A percentile compares a stretch with the other conserved stretches of the same genome.
Conservation (phyloP, 2,888 invertebrate species). For the Pyrrhopygopsis socrates region DNA sequence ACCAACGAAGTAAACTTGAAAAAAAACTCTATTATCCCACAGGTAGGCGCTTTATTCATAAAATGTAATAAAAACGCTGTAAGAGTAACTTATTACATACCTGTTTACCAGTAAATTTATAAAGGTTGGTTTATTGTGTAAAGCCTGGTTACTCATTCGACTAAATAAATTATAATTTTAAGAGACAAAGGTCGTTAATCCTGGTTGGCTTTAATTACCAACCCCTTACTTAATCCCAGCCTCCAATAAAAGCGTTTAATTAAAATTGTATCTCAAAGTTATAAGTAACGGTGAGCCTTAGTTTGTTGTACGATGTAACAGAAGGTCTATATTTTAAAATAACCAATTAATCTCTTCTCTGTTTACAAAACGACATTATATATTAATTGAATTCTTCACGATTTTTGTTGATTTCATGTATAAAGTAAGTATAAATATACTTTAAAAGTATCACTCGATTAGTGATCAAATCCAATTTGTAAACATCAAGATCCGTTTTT, state of each 20-base stretch:
- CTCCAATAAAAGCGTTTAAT: constrained; percentile 92
- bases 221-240: constrained; percentile 90
- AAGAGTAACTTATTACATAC: neutral
- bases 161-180: constrained; percentile 93
- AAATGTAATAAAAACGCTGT: too few relatives aligned
- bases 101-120: constrained; percentile 22
- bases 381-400: neutral
- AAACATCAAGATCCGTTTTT: too few relatives aligned
- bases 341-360: neutral
- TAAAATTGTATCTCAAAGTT: constrained; percentile 89
- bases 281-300: constrained; percentile 21
- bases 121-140: constrained; percentile 48
- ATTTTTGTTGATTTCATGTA: too few relatives aligned
- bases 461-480: too few relatives aligned
- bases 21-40: too few relatives aligned
- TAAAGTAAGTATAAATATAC: too few relatives aligned
- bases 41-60: too few relatives aligned
- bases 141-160: constrained; percentile 84
- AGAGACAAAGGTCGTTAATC: constrained; percentile 93
- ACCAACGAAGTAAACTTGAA: too few relatives aligned
- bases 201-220: constrained; percentile 91
- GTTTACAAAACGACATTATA: neutral
- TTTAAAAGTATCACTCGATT: too few relatives aligned
- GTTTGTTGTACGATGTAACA: neutral
- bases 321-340: neutral